Percentiles rank a stretch among this genome's conserved stretches.
Evolutionary conservation across 2,113 vertebrate genomes (phyloP).

Genomic region (Chaenocephalus aceratus): DNA sequence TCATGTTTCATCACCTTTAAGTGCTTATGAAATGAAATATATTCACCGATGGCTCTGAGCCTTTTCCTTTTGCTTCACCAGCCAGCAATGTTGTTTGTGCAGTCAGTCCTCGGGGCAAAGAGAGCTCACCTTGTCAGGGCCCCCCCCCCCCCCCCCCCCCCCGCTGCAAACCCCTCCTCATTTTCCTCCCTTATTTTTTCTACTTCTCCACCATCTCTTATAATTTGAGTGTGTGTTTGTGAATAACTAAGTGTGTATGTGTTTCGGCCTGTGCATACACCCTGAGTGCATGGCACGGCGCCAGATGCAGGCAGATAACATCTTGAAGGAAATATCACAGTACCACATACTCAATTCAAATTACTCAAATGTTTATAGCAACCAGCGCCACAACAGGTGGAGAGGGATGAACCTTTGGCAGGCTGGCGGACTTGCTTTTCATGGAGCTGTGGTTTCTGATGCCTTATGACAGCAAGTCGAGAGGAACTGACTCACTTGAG

Average conservation of each 20-base stretch:
- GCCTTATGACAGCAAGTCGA: constrained; percentile 78
- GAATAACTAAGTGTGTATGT: constrained; percentile 28
- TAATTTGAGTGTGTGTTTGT: constrained; percentile 13
- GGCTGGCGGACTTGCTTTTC: constrained; percentile 62
- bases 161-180: background rate
- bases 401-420: constrained; percentile 79
- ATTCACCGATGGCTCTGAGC: constrained; percentile 74
- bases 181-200: background rate
- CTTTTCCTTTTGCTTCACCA: constrained; percentile 74
- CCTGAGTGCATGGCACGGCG: constrained; percentile 78
- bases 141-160: constrained; percentile 14
- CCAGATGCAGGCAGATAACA: constrained; percentile 90
- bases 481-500: constrained; percentile 67
- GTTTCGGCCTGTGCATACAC: constrained; percentile 59
- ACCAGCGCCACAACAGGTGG: constrained; percentile 92
- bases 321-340: constrained; percentile 93
- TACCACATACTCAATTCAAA: constrained; percentile 92
- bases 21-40: constrained; percentile 81
- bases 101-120: constrained; percentile 64
- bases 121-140: constrained; percentile 72
- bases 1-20: constrained; percentile 83
- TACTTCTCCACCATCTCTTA: constrained; percentile 7
- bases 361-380: constrained; percentile 95
- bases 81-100: constrained; percentile 73
- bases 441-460: constrained; percentile 77